Evolutionary conservation across 2,113 vertebrate genomes (phyloP).

Genomic region (Phalacrocorax aristotelis): DNA sequence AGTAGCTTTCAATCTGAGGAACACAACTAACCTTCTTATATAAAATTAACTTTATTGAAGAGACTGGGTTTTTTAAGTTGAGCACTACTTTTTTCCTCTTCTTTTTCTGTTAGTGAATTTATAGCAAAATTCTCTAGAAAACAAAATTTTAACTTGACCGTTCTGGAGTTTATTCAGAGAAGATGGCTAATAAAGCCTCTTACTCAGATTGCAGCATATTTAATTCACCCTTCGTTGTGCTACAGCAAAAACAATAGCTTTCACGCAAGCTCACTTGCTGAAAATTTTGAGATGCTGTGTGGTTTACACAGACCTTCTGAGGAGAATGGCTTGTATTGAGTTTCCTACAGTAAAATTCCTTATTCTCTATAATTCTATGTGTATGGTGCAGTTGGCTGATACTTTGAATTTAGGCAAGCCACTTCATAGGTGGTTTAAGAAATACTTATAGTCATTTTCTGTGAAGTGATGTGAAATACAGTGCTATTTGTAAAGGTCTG

Average conservation of each 20-base stretch:
- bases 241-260: neutral
- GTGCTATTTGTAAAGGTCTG: neutral
- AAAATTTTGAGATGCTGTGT: neutral
- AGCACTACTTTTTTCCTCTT: neutral
- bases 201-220: neutral
- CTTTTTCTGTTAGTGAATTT: neutral
- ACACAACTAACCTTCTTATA: neutral
- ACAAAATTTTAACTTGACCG: neutral
- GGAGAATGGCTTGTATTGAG: neutral
- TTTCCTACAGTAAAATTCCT: neutral
- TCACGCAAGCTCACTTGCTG: neutral
- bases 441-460: neutral
- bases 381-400: neutral
- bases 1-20: neutral
- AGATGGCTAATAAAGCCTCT: neutral
- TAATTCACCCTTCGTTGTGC: neutral
- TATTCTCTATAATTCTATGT: neutral
- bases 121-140: neutral
- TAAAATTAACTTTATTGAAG: neutral
- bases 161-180: neutral
- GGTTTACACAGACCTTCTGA: neutral
- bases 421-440: neutral
- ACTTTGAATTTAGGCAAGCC: neutral
- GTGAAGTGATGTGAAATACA: neutral
- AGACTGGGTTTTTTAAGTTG: neutral